These are phyloP conservation scores for Myripristis murdjan DNA, from an alignment of 2,797 vertebrate genomes.

Conservation along the genomic window DNA sequence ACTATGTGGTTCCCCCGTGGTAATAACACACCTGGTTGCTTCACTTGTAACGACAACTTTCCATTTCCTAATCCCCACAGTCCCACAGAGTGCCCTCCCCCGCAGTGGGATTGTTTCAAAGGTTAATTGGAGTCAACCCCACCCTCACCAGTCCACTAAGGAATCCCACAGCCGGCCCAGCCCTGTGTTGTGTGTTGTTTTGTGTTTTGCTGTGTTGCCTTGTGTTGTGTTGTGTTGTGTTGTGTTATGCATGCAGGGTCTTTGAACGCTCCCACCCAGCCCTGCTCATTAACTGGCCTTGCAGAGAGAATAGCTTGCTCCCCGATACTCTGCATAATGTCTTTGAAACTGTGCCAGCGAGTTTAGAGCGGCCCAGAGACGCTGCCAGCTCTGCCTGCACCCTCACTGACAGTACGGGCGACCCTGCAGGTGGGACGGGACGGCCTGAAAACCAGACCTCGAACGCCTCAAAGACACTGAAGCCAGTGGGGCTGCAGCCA, in stretches of 20 bases:
- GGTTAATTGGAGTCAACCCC: conserved; percentile 11
- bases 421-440: no score
- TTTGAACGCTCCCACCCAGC: neutral
- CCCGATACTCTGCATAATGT: neutral
- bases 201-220: no score
- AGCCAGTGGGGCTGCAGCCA: no score
- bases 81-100: neutral
- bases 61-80: neutral
- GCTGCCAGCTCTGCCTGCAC: no score
- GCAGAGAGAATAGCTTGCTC: neutral
- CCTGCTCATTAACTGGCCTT: conserved; percentile 9
- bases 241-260: neutral
- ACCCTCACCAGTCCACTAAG: neutral
- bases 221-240: no score
- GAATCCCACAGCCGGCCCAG: neutral
- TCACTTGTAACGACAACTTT: neutral
- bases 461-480: no score
- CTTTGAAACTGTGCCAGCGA: neutral
- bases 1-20: no score
- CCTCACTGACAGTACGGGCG: no score
- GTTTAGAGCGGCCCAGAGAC: neutral
- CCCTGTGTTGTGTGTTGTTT: no score
- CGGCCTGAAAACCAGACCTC: no score
- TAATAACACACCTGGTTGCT: no score
- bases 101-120: conserved; percentile 16